Conservation (phyloP, 2,888 invertebrate genomes). For the Cheilosia variabilis region DNA sequence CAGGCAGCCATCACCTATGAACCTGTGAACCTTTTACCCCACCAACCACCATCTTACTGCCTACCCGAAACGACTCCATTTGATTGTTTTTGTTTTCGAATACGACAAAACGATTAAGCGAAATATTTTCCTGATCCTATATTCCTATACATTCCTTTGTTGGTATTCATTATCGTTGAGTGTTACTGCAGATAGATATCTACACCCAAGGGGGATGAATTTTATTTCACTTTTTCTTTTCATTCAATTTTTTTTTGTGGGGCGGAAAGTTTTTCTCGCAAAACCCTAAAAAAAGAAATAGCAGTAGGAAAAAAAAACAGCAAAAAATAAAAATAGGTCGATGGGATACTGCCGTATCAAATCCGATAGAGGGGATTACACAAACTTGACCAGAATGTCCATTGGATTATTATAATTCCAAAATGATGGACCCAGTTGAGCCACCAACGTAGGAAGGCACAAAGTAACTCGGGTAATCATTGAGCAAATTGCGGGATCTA, state of each 20-base stretch:
- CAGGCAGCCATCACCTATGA: too few relatives aligned
- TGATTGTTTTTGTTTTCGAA: neutral
- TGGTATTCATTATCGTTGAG: slow-evolving; percentile 46
- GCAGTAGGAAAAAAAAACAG: neutral
- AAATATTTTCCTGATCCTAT: slow-evolving; percentile 22
- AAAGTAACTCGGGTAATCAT: slow-evolving; percentile 53
- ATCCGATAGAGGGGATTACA: slow-evolving; percentile 60
- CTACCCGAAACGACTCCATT: too few relatives aligned
- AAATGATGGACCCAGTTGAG: slow-evolving; percentile 60
- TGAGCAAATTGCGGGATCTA: slow-evolving; percentile 68
- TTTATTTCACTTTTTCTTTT: slow-evolving; percentile 41
- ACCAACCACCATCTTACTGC: too few relatives aligned
- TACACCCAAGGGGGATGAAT: slow-evolving; percentile 31
- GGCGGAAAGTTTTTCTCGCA: slow-evolving; percentile 4
- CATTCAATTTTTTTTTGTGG: neutral
- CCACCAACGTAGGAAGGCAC: slow-evolving; percentile 15
- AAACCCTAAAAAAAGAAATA: slow-evolving; percentile 17
- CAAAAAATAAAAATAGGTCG: slow-evolving; percentile 42
- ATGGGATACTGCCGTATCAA: slow-evolving; percentile 46
- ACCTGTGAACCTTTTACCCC: too few relatives aligned
- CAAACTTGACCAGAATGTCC: slow-evolving; percentile 64
- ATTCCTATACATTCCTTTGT: neutral
- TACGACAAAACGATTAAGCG: slow-evolving; percentile 6
- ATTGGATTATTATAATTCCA: slow-evolving; percentile 66
- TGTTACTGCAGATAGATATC: slow-evolving; percentile 18